Evolutionary conservation across 2,888 invertebrate species (phyloP), one percentile per base, ranked within the genome.

Genomic region (Tetramorium bicarinatum): DNA sequence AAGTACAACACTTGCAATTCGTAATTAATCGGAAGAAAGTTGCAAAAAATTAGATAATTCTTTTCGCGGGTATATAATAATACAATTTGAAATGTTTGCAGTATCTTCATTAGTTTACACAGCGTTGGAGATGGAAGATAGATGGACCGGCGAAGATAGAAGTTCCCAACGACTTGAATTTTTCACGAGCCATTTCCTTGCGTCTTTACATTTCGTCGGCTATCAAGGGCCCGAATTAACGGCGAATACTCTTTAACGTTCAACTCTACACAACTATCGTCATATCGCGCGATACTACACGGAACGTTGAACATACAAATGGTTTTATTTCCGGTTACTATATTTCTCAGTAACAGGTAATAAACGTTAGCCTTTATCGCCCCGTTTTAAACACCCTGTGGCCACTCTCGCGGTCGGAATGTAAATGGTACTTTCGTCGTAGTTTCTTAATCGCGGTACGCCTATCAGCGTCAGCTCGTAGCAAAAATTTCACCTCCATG

Each of bases 301-400:
- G 84, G 90, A 34, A 88, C 90, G 89, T 90, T 90, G 84, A 89
- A 88, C 89, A 86, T 88, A 86, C 88, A 90, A 90, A 90, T 88
- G 88, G 80, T 90, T 90, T 89, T 89, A 90, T 90, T 90, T 90
- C 87, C 89, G 84, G 85, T 80, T 87, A 81, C 87, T 85, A 84
- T 85, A 64, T 88, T 88, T 90, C 87, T 86, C 84, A 47, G 90
- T 87, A 90, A 89, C 87, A 88, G 85, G 87, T 89, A 90, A 89
- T 90, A 87, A 90, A 90, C 85, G 90, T 89, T 90, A 88, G 80
- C 82, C 85, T 90, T 90, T 90, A 90, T 90, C 87, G 87, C 74
- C 18, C 38, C 41, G 61, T 85, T 89, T 85, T 88, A 88, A 89
- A 86, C 87, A 84, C 66, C 83, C 84, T 21, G 79, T 83, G 84